Evolutionary conservation across 2,888 invertebrate genomes (phyloP).

Genomic region (Dynastes hyllus): DNA sequence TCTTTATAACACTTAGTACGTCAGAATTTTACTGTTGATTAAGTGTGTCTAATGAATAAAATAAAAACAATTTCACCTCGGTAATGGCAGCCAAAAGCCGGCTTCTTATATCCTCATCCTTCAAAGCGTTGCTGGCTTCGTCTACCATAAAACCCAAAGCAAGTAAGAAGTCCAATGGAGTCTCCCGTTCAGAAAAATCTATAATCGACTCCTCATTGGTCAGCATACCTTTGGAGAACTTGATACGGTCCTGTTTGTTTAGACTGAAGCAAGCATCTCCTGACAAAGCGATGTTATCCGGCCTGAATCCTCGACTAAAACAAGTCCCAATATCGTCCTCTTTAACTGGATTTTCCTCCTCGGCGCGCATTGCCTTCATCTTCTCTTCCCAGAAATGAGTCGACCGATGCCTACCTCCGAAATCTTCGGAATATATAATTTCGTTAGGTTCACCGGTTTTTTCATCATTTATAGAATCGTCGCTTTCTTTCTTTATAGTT

Average conservation of each 20-base stretch:
- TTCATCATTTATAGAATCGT: constrained; percentile 47
- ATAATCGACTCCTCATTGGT: constrained; percentile 58
- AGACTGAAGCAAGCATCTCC: constrained; percentile 59
- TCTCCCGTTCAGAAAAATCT: constrained; percentile 62
- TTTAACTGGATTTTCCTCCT: constrained; percentile 53
- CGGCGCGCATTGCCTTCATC: constrained; percentile 49
- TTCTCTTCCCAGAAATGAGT: constrained; percentile 52
- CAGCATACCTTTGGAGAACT: constrained; percentile 56
- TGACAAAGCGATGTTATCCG: constrained; percentile 60
- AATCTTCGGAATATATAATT: constrained; percentile 42
- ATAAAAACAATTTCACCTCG: constrained; percentile 56
- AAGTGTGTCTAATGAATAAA: too few relatives aligned
- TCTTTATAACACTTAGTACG: too few relatives aligned
- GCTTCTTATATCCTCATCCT: constrained; percentile 62
- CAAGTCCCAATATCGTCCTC: constrained; percentile 61
- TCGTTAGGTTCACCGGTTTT: constrained; percentile 6
- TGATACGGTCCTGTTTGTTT: constrained; percentile 58
- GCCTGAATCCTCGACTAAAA: constrained; percentile 61
- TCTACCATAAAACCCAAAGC: constrained; percentile 63
- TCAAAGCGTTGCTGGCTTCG: constrained; percentile 62
- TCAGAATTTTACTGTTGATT: too few relatives aligned
- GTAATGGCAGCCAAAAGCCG: constrained; percentile 61
- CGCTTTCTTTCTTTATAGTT: constrained; percentile 47
- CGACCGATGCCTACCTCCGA: constrained; percentile 39
- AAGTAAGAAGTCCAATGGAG: constrained; percentile 61